Conservation (phyloP, 2,113 vertebrate species). For the Cynocephalus volans region DNA sequence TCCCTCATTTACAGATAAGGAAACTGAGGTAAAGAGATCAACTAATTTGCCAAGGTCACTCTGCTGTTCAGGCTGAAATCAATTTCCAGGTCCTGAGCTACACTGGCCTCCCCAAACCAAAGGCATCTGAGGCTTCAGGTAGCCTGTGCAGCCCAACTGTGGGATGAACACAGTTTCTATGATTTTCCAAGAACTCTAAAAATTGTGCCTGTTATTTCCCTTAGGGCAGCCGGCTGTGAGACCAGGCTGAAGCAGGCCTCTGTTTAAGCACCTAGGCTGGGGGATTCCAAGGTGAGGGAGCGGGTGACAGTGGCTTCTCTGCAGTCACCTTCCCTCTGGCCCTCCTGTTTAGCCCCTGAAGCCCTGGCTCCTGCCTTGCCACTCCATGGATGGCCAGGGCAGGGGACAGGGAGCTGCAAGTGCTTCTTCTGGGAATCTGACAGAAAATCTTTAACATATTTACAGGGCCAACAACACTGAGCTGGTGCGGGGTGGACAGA, state of each 20-base stretch:
- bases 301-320: neutral
- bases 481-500: fast-evolving
- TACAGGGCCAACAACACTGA: too few relatives aligned
- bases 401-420: neutral
- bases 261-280: neutral
- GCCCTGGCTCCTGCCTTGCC: neutral
- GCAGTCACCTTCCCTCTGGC: fast-evolving
- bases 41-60: neutral
- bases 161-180: neutral
- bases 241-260: neutral
- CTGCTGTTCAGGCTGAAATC: neutral
- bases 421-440: neutral
- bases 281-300: neutral
- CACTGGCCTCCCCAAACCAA: neutral
- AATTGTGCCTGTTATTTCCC: neutral
- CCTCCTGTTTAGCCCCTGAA: neutral
- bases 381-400: neutral
- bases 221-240: neutral
- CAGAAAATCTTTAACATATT: neutral
- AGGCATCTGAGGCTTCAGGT: neutral
- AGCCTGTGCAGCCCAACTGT: fast-evolving
- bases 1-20: neutral
- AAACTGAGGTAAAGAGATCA: neutral
- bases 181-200: neutral
- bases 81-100: neutral